Percentiles rank a stretch among this genome's conserved stretches.
phyloP scores from a whole-genome alignment of 2,797 vertebrate species.

The Gobio occitaniae region DNA sequence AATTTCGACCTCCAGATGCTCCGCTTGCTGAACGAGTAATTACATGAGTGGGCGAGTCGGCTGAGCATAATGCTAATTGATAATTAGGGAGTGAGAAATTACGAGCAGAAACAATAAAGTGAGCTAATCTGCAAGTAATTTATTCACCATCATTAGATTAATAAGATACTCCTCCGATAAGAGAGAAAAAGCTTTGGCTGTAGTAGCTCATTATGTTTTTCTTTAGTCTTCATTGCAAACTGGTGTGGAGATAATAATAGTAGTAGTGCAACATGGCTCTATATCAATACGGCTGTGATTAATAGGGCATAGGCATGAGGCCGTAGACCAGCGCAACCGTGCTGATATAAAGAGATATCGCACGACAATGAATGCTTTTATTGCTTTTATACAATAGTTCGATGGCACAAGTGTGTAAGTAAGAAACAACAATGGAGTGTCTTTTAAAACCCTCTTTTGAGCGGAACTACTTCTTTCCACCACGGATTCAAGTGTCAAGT shows the following conservation, averaged over 20 bases:
- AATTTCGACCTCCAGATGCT: slow-evolving; percentile 14
- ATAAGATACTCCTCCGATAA: neutral
- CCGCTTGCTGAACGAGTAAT: neutral
- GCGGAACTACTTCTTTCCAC: neutral
- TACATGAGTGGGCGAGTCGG: slow-evolving; percentile 23
- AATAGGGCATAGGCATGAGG: too few species aligned
- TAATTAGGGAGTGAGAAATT: slow-evolving; percentile 46
- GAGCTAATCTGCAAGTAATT: slow-evolving; percentile 9
- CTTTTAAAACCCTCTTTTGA: neutral
- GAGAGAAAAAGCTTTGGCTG: neutral
- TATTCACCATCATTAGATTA: neutral
- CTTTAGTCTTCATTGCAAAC: too few species aligned
- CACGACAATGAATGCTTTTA: too few species aligned
- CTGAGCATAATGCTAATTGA: slow-evolving; percentile 21
- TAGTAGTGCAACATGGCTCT: too few species aligned
- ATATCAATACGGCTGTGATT: too few species aligned
- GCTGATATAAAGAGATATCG: too few species aligned
- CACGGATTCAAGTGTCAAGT: neutral
- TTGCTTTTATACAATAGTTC: too few species aligned
- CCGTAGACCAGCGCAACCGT: too few species aligned
- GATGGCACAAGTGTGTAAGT: too few species aligned
- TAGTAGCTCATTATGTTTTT: neutral
- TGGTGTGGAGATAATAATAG: too few species aligned
- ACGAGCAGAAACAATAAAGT: slow-evolving; percentile 5
- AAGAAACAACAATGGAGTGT: too few species aligned